Evolutionary conservation across 1,140 invertebrate species (phyloP).

Genomic region (Drosophila ananassae): DNA sequence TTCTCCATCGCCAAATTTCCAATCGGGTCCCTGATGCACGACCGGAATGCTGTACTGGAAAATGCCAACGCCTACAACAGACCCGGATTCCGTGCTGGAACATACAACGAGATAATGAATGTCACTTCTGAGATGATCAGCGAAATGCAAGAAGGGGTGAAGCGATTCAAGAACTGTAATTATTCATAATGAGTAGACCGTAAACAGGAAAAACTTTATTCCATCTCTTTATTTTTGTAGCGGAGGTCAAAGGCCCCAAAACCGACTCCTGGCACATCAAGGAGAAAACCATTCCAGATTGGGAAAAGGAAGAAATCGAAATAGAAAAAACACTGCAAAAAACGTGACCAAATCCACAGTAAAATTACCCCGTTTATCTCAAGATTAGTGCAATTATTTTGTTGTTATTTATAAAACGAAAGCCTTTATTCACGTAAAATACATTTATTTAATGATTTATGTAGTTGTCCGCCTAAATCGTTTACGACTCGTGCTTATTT

Average conservation of each 20-base stretch:
- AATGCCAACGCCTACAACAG: conserved; percentile 88
- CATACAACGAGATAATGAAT: conserved; percentile 89
- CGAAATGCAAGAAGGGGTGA: conserved; percentile 89
- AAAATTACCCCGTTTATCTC: neutral
- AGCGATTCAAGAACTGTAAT: conserved; percentile 87
- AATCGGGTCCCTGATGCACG: conserved; percentile 89
- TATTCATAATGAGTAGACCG: neutral
- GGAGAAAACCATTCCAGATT: conserved; percentile 85
- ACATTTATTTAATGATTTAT: conserved; percentile 69
- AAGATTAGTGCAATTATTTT: conserved; percentile 14
- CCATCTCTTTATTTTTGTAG: conserved; percentile 57
- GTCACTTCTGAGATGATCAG: conserved; percentile 86
- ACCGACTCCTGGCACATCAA: conserved; percentile 88
- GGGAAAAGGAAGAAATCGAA: conserved; percentile 85
- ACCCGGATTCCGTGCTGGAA: conserved; percentile 85
- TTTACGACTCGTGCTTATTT: conserved; percentile 73
- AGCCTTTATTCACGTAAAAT: conserved; percentile 76
- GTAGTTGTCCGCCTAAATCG: conserved; percentile 63
- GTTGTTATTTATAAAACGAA: conserved; percentile 46
- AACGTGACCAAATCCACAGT: neutral
- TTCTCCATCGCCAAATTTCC: conserved; percentile 91
- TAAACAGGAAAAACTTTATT: neutral
- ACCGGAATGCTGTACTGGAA: conserved; percentile 86
- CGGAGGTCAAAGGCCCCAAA: conserved; percentile 91
- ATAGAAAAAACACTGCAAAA: conserved; percentile 45